Evolutionary conservation across 2,113 vertebrate genomes (phyloP).

Genomic region (Falco punctatus): DNA sequence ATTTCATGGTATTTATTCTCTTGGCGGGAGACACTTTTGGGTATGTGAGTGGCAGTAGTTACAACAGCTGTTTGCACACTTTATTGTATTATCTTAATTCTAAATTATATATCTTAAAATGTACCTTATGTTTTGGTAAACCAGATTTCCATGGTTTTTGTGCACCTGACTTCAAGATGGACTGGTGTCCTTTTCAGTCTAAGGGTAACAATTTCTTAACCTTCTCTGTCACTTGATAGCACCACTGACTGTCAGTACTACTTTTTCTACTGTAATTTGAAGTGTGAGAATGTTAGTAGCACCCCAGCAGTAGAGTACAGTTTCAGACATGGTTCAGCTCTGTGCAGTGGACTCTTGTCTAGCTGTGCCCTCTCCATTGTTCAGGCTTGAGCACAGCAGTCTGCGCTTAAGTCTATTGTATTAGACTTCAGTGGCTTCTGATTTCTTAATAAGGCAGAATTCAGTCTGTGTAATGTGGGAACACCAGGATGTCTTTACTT

Average conservation of each 20-base stretch:
- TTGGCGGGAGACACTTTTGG: not conserved
- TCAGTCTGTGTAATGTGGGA: not conserved
- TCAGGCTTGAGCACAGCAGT: not conserved
- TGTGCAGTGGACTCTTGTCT: rapidly evolving
- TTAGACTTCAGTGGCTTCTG: not conserved
- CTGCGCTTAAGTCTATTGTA: not conserved
- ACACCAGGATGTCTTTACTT: not conserved
- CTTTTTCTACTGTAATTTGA: not conserved
- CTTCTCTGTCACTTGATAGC: not conserved
- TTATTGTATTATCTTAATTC: not conserved
- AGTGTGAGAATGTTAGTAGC: not conserved
- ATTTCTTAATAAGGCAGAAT: not conserved
- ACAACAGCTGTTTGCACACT: not conserved
- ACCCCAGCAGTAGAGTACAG: not conserved
- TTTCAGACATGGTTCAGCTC: not conserved
- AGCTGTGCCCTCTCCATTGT: not conserved
- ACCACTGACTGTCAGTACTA: not conserved
- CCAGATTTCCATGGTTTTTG: not conserved
- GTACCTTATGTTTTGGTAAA: not conserved
- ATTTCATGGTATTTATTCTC: not conserved
- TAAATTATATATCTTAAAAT: not conserved
- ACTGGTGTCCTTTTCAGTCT: not conserved
- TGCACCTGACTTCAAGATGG: not conserved
- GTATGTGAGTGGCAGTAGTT: not conserved
- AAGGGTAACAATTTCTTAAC: not conserved